phyloP scores from a whole-genome alignment of 2,797 vertebrate species.

The Mycteria americana region DNA sequence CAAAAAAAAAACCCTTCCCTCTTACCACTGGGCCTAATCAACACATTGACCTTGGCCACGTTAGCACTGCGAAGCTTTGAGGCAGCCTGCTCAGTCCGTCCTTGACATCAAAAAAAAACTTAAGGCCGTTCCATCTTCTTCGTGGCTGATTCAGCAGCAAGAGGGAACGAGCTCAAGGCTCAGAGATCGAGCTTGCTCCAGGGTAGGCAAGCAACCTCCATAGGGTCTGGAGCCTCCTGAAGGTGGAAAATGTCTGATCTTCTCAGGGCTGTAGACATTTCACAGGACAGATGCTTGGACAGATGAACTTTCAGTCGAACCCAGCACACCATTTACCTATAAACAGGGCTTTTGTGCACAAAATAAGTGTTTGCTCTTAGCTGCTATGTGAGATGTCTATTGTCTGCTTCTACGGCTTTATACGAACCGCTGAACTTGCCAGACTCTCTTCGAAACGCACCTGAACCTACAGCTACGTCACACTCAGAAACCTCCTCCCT shows the following conservation, averaged over 20 bases:
- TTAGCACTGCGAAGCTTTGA: fast-evolving
- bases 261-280: neutral
- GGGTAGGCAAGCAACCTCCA: neutral
- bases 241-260: neutral
- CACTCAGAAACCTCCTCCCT: neutral
- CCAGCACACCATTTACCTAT: neutral
- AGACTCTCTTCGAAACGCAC: neutral
- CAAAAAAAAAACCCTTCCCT: neutral
- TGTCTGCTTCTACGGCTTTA: neutral
- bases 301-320: neutral
- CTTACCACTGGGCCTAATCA: neutral
- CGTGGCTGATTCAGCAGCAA: neutral
- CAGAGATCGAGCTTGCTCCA: neutral
- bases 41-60: neutral
- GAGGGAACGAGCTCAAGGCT: neutral
- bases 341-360: neutral
- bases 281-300: neutral
- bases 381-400: neutral
- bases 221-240: neutral
- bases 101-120: neutral
- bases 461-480: neutral
- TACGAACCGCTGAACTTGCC: neutral
- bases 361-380: neutral
- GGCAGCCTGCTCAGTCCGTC: fast-evolving
- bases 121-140: neutral